These are phyloP conservation scores for Falcaria lacertinaria DNA, from an alignment of 2,888 invertebrate species.

Conservation along the genomic window DNA sequence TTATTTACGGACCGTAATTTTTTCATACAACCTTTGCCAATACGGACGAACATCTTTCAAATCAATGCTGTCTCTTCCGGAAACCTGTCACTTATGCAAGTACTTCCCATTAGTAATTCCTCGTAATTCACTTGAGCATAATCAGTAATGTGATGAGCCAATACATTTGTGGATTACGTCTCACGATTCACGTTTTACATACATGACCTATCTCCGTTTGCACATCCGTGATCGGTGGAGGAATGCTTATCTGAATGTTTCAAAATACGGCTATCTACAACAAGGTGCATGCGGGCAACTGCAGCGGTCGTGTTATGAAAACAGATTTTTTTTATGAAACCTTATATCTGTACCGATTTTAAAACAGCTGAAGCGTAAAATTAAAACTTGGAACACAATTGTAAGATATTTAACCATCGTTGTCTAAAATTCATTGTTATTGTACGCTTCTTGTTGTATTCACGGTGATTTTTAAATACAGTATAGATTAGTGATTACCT, in stretches of 20 bases:
- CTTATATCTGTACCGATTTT: background rate
- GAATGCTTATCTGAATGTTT: slow-evolving; percentile 2
- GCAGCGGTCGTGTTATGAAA: background rate
- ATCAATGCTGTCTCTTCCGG: background rate
- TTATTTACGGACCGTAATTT: background rate
- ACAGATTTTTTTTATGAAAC: background rate
- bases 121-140: background rate
- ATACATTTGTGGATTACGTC: background rate
- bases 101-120: background rate
- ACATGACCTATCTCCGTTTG: slow-evolving; percentile 2
- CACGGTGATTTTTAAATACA: background rate
- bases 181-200: slow-evolving; percentile 1
- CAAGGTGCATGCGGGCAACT: slow-evolving; percentile 1
- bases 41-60: too few relatives aligned
- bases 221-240: slow-evolving; percentile 1
- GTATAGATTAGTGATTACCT: background rate
- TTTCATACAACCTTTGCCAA: background rate
- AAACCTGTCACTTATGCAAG: background rate
- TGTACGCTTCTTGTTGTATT: background rate
- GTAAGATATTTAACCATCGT: background rate
- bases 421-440: background rate
- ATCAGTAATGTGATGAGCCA: background rate
- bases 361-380: background rate
- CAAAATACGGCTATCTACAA: slow-evolving; percentile 4
- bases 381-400: background rate